phyloP scores from a whole-genome alignment of 2,888 invertebrate genomes.

The Conistra vaccinii region DNA sequence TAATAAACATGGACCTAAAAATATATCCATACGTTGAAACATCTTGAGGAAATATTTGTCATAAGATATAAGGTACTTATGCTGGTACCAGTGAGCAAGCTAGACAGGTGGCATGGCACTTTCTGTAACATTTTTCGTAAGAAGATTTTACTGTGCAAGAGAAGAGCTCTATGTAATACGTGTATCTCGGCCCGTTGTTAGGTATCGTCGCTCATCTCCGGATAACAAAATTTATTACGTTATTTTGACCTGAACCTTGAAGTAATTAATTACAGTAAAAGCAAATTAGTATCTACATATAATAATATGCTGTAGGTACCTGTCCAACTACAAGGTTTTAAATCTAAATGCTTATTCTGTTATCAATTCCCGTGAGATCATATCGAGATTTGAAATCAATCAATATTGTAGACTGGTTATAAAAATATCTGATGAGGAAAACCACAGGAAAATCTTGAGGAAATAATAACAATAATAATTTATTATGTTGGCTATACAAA shows the following conservation, averaged over 20 bases:
- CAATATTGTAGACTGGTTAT: neutral
- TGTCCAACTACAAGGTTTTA: neutral
- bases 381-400: neutral
- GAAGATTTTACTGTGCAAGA: neutral
- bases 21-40: no score
- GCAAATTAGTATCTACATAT: neutral
- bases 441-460: neutral
- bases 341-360: neutral
- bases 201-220: neutral
- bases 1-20: no score
- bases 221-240: neutral
- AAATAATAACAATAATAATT: neutral
- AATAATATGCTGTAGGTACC: neutral
- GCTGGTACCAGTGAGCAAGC: neutral
- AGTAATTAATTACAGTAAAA: neutral
- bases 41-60: neutral
- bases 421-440: conserved; percentile 4
- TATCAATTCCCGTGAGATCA: neutral
- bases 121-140: neutral
- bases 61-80: neutral
- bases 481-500: neutral
- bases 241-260: neutral
- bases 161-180: neutral
- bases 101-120: neutral
- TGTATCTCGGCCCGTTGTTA: no score